Base-by-base conservation (phyloP, 2,797 vertebrate species). In the Sternarchorhynchus goeldii region DNA sequence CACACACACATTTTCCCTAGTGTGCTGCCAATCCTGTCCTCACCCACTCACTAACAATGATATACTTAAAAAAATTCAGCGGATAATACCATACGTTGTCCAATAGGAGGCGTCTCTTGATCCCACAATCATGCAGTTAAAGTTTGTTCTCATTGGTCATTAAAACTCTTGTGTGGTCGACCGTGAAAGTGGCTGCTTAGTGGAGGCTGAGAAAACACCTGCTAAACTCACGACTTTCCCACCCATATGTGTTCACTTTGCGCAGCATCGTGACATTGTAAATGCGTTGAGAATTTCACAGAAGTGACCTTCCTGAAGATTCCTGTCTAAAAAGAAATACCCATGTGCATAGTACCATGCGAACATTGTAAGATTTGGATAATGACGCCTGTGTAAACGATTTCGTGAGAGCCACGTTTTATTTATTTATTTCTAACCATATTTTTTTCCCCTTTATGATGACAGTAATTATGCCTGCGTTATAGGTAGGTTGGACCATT, bases 111-210 rank as follows among this genome's bases (percentile, higher is more conserved):
- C 66, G 45, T 17, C 12, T 36, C 65, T 6, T 21, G 2, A 21
- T 50, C 20, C 20, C 39, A 6, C 45, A 21, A 67, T 45, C 12
- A 16, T 53, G 66, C 41, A 3, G 6, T 31, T 69, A 55, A 68
- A 69, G 21, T 55, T 12, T 77, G 41, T 53, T 66, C 20, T 73
- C 29, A 17, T 58, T 56, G 41, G 70, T 57, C 18, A 31, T 60
- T 56, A 6, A 62, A 34, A 56, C 12, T 50, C 25, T 21, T 39
- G 59, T 25, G 50, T 29, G 32, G 21, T 17, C 58, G 14, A 12
- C 31, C 7, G 16, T 68, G 20, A 17, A 20, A 25, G 58, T 41
- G 58, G 21, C 41, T 6, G 36, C 5, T 4, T 25, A 29, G 59
- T 20, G 18, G 29, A 18, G 6, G 55, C 21, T 4, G 39, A 53